These are phyloP conservation scores for Drosophila nikananu DNA, from an alignment of 1,140 invertebrate genomes.

Conservation along the genomic window DNA sequence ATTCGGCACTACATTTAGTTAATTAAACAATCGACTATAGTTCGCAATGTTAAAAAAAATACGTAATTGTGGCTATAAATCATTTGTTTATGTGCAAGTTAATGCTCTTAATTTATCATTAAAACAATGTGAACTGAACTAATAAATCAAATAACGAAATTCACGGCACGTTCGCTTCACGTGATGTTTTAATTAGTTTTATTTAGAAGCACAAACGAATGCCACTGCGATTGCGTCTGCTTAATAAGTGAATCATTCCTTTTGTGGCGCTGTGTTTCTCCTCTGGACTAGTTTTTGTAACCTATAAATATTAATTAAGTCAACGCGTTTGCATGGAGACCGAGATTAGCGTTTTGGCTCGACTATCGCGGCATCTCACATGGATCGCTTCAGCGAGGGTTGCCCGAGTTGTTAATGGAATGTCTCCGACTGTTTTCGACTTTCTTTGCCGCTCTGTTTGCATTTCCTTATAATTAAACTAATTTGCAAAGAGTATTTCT, in stretches of 20 bases:
- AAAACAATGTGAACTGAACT: not conserved
- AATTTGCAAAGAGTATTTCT: conserved; percentile 35
- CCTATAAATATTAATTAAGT: conserved; percentile 40
- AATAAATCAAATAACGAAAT: conserved; percentile 13
- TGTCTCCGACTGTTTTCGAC: not conserved
- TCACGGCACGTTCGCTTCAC: conserved; percentile 31
- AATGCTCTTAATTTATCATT: not conserved
- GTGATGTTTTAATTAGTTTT: conserved; percentile 30
- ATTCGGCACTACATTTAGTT: not conserved
- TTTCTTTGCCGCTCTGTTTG: conserved; percentile 14
- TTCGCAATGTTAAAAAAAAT: not conserved
- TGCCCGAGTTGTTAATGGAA: conserved; percentile 17
- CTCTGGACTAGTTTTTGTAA: not conserved
- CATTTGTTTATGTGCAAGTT: not conserved
- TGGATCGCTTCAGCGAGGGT: not conserved
- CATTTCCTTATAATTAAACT: conserved; percentile 44
- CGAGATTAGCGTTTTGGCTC: conserved; percentile 20
- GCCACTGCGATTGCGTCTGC: not conserved
- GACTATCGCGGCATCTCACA: conserved; percentile 19
- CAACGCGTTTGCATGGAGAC: conserved; percentile 5
- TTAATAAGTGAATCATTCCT: conserved; percentile 5
- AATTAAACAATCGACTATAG: not conserved
- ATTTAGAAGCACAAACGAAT: not conserved
- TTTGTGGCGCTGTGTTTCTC: not conserved
- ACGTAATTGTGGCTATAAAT: not conserved